phyloP scores from a whole-genome alignment of 2,888 invertebrate species.

The Muscina levida region DNA sequence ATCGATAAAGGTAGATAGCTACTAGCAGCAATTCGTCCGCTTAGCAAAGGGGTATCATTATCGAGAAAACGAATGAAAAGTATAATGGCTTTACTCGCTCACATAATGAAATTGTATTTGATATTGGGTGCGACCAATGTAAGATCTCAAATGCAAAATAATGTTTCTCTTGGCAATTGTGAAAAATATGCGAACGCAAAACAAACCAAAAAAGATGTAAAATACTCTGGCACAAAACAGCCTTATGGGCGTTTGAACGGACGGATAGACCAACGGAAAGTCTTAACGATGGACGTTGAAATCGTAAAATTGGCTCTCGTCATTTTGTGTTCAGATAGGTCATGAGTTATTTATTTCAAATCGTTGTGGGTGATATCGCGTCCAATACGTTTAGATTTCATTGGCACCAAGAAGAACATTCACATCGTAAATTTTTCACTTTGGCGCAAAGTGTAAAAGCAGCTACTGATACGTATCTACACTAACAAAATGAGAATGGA shows the following conservation, averaged over 20 bases:
- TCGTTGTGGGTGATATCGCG: constrained; percentile 48
- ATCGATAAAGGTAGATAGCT: neutral
- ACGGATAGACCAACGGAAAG: neutral
- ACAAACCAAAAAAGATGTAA: neutral
- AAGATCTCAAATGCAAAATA: constrained; percentile 23
- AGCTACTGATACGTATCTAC: too few species aligned
- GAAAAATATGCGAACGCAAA: constrained; percentile 23
- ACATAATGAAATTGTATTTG: constrained; percentile 23
- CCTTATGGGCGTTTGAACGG: neutral
- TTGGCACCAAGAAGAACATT: constrained; percentile 2
- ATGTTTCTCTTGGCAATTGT: constrained; percentile 37
- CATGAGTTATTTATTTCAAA: constrained; percentile 41
- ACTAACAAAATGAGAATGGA: too few species aligned
- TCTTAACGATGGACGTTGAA: neutral
- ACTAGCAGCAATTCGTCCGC: neutral
- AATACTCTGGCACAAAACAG: constrained; percentile 7
- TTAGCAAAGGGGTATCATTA: constrained; percentile 38
- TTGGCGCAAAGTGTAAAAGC: constrained; percentile 9
- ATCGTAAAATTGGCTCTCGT: constrained; percentile 45
- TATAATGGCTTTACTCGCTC: constrained; percentile 28
- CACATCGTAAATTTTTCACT: neutral
- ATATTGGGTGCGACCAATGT: neutral
- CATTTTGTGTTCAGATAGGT: constrained; percentile 54
- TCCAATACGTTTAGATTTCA: constrained; percentile 26
- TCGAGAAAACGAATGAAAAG: constrained; percentile 16